phyloP scores from a whole-genome alignment of 2,888 invertebrate species.

The Drosophila barbarae region DNA sequence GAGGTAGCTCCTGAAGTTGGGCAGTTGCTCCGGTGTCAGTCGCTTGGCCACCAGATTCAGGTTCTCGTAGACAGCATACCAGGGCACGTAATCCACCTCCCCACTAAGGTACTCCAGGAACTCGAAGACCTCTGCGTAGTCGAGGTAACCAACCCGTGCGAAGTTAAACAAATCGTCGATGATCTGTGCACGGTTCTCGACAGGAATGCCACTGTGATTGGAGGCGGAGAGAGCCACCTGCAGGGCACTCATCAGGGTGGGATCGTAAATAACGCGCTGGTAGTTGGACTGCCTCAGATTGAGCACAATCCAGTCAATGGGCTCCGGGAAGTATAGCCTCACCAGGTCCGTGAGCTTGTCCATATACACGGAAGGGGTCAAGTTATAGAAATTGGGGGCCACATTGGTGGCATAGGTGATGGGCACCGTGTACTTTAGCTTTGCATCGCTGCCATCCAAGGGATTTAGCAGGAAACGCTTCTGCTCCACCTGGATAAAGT shows the following conservation, averaged over 20 bases:
- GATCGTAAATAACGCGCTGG: slow-evolving; percentile 86
- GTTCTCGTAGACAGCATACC: slow-evolving; percentile 83
- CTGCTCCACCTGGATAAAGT: slow-evolving; percentile 53
- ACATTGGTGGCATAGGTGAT: slow-evolving; percentile 72
- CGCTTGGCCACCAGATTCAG: slow-evolving; percentile 52
- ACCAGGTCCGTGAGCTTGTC: slow-evolving; percentile 31
- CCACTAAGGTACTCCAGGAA: slow-evolving; percentile 85
- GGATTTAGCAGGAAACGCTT: slow-evolving; percentile 62
- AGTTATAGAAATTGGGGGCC: slow-evolving; percentile 57
- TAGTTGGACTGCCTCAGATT: slow-evolving; percentile 76
- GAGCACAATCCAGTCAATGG: slow-evolving; percentile 73
- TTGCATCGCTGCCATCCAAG: slow-evolving; percentile 50
- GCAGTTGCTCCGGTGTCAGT: slow-evolving; percentile 55
- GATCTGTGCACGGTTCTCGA: slow-evolving; percentile 86
- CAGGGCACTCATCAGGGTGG: slow-evolving; percentile 81
- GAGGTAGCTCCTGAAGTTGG: slow-evolving; percentile 77
- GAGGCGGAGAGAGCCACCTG: slow-evolving; percentile 46
- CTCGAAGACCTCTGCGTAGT: slow-evolving; percentile 80
- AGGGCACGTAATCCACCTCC: slow-evolving; percentile 88
- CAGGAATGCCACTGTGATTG: slow-evolving; percentile 60
- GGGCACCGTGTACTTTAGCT: slow-evolving; percentile 70
- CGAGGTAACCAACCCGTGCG: slow-evolving; percentile 79
- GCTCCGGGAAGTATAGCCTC: slow-evolving; percentile 23
- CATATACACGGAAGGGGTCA: slow-evolving; percentile 60
- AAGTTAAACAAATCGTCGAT: slow-evolving; percentile 87